These are phyloP conservation scores for Drosophila littoralis DNA, from an alignment of 1,140 invertebrate species.

Conservation along the genomic window DNA sequence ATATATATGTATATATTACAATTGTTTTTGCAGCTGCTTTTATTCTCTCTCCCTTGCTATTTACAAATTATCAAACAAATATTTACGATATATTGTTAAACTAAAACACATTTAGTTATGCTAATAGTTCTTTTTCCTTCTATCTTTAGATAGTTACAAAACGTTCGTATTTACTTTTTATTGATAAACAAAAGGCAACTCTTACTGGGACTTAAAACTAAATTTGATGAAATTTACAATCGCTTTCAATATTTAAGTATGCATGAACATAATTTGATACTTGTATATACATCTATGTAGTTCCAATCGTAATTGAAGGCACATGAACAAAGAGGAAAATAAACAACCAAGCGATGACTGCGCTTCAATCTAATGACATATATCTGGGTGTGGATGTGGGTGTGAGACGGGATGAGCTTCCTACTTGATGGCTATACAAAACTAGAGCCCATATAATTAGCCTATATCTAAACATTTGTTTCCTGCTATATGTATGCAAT, in stretches of 20 bases:
- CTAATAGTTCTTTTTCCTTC: constrained; percentile 31
- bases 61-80: constrained; percentile 33
- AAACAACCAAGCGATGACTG: constrained; percentile 56
- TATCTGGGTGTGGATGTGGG: constrained; percentile 6
- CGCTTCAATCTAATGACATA: constrained; percentile 50
- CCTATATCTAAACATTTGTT: constrained; percentile 2
- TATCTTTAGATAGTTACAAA: constrained; percentile 16
- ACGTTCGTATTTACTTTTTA: constrained; percentile 12
- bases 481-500: constrained; percentile 9
- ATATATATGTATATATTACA: constrained; percentile 40
- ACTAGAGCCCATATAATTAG: constrained; percentile 33
- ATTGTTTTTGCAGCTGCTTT: constrained; percentile 16
- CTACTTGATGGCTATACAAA: constrained; percentile 39
- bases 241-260: no score
- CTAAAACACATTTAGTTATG: constrained; percentile 30
- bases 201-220: constrained; percentile 25
- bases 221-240: background rate
- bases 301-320: constrained; percentile 53
- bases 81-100: constrained; percentile 28
- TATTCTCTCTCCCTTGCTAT: constrained; percentile 22
- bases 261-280: background rate
- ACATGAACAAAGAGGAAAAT: constrained; percentile 75
- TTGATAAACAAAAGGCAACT: constrained; percentile 35
- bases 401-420: constrained; percentile 47
- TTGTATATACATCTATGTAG: constrained; percentile 25